Percentiles rank a stretch among this genome's conserved stretches.
These are phyloP conservation scores for Vollenhovia emeryi DNA, from an alignment of 1,140 invertebrate species.

Conservation along the genomic window DNA sequence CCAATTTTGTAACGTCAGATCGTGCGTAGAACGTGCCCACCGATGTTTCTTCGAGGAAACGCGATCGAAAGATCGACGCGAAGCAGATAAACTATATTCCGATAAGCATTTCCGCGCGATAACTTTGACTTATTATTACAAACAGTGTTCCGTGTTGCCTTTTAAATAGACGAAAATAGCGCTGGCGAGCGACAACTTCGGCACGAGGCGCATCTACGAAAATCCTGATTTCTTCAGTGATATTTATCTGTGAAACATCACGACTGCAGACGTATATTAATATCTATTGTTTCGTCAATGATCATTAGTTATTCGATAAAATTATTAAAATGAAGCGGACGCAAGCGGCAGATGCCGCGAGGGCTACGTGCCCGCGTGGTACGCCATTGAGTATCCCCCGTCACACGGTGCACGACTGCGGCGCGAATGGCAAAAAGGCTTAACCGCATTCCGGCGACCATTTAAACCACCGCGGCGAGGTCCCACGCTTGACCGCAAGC, in stretches of 20 bases:
- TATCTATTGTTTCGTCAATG: neutral
- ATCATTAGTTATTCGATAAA: neutral
- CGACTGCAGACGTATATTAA: neutral
- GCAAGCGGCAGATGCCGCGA: slow-evolving; percentile 42
- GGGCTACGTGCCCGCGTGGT: slow-evolving; percentile 60
- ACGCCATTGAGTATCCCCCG: slow-evolving; percentile 57
- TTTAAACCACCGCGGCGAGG: slow-evolving; percentile 77
- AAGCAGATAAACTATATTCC: neutral
- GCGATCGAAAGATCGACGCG: neutral
- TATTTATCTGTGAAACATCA: neutral
- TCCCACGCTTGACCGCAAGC: slow-evolving; percentile 78
- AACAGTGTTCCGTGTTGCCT: neutral
- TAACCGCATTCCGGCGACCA: slow-evolving; percentile 80
- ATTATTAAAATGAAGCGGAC: neutral
- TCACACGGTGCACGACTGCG: slow-evolving; percentile 65
- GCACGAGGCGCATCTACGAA: neutral
- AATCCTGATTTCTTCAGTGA: neutral
- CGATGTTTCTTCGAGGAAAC: neutral
- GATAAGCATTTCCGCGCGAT: neutral
- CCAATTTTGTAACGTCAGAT: slow-evolving; percentile 3
- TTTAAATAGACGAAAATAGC: neutral
- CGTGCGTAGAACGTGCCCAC: neutral
- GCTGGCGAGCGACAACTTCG: neutral
- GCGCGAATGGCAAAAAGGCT: slow-evolving; percentile 80
- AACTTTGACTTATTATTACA: neutral